Evolutionary conservation across 2,888 invertebrate species (phyloP), one percentile per base, ranked within the genome.

Genomic region (Tortricodes alternella): DNA sequence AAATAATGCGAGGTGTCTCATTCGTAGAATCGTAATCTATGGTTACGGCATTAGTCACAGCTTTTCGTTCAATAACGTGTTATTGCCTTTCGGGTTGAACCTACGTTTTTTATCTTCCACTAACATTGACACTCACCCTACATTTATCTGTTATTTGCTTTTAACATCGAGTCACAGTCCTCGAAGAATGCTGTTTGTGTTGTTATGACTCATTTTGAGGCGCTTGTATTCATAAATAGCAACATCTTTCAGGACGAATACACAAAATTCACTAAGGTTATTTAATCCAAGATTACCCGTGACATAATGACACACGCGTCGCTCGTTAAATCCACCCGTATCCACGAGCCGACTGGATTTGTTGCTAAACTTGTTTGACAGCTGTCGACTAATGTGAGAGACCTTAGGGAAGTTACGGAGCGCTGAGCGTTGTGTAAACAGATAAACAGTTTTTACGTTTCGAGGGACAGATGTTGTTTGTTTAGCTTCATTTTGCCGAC

Each of bases 291-390:
- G 56, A 56, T 56, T 44, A 50, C 41, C 29, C 29, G 37, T 44
- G 56, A 56, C 56, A 48, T 56, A 56, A 50, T 44, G 44, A 50
- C 56, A 46, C 53, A 56, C 56, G 49, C 56, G 56, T 50, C 38
- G 56, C 56, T 50, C 44, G 49, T 56, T 50, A 50, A 21, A 53
- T 37, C 35, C 37, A 32, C 39, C 43, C 52, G 35, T 44, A 52
- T 52, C 43, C 56, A 50, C 50, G 55, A 44, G 50, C 56, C 43
- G 41, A 56, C 56, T 56, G 50, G 50, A 56, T 50, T 44, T 44
- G 50, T 56, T 56, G 56, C 49, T 41, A 37, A 51, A 52, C 55
- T 56, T 56, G 62, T 62, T 61, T 62, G 62, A 62, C 62, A 62
- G 62, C 56, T 62, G 62, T 62, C 60, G 56, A 49, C 55, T 48